Evolutionary conservation across 2,797 vertebrate genomes (phyloP), one percentile per base, ranked within the genome.

Genomic region (Eremophila alpestris): DNA sequence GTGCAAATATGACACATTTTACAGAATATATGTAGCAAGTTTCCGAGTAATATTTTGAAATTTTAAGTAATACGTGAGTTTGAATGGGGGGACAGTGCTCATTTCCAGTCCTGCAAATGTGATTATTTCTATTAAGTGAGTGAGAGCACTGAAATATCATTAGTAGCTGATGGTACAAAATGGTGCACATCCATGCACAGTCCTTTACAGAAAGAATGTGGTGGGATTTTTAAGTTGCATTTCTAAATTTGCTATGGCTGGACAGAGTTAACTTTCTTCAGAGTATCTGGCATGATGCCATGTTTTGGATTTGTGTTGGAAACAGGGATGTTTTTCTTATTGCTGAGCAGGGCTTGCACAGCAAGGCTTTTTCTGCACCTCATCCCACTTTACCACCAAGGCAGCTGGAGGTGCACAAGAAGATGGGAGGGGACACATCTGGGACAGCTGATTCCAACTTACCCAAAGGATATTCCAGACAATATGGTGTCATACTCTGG

Each of bases 11-110:
- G 76, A 38, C 19, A 34, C 27, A 59, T 67, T 87, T 94, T 89
- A 51, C 74, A 76, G 67, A 96, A 95, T 58, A 74, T 68, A 52
- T 76, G 11, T 70, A 84, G 59, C 58, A 55, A 78, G 13, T 70
- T 95, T 96, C 83, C 71, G 94, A 86, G 60, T 48, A 81, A 75
- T 79, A 64, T 91, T 89, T 77, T 93, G 38, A 76, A 70, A 89
- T 93, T 94, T 65, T 70, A 92, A 95, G 79, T 85, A 94, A 91
- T 63, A 67, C 52, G 34, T 59, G 55, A 89, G 30, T 87, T 86
- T 94, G 56, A 82, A 75, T 74, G 41, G 9, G 21, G 18, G 15
- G 4, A 93, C 85, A 20, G 14, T 84, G 48, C 81, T 93, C 32
- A 87, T 92, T 95, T 96, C 60, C 69, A 83, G 58, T 74, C 34